Conservation (phyloP, 2,113 vertebrate species). For the Apteryx owenii region DNA sequence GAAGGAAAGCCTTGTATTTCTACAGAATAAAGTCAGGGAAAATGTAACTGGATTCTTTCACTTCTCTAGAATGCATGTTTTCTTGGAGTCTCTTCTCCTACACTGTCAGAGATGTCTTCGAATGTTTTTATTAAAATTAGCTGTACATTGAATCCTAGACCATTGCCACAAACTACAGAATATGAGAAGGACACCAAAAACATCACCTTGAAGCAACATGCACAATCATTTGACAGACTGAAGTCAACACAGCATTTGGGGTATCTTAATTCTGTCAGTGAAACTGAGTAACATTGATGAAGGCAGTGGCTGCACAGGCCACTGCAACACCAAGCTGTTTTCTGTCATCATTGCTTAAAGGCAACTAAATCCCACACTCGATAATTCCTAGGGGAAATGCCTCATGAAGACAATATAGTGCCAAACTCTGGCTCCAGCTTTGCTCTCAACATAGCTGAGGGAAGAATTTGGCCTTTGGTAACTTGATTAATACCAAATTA, state of each 20-base stretch:
- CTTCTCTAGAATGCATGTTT: not conserved
- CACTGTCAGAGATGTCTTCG: not conserved
- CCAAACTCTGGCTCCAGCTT: not conserved
- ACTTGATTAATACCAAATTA: conserved; percentile 43
- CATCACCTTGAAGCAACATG: not conserved
- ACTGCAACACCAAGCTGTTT: not conserved
- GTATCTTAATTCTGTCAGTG: not conserved
- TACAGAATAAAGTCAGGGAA: conserved; percentile 22
- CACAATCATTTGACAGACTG: not conserved
- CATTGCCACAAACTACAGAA: not conserved
- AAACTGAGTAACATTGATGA: not conserved
- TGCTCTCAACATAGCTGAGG: not conserved
- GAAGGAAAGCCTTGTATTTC: not conserved
- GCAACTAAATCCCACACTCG: not conserved
- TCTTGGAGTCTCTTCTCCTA: not conserved
- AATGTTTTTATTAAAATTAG: not conserved
- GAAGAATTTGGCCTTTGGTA: conserved; percentile 24
- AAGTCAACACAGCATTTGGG: not conserved
- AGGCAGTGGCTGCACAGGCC: not conserved
- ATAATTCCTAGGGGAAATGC: not conserved
- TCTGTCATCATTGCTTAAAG: not conserved
- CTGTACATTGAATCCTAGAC: not conserved
- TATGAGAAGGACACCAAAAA: not conserved
- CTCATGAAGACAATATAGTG: not conserved
- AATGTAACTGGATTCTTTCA: not conserved